phyloP scores from a whole-genome alignment of 2,797 vertebrate species.

The Enteromius thamalakanensis region DNA sequence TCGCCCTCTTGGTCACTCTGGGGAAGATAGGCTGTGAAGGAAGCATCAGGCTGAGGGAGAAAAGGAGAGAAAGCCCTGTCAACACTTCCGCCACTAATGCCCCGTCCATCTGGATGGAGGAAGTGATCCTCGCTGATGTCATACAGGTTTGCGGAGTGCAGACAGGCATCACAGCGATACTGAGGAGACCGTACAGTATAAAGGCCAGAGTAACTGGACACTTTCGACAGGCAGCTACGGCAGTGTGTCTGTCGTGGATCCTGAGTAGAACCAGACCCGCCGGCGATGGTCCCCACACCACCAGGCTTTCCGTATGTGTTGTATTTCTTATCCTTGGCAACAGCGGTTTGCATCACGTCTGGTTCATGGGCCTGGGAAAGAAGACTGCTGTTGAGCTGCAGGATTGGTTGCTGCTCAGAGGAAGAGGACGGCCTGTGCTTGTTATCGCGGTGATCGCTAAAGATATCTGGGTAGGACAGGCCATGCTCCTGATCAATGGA shows the following conservation, averaged over 20 bases:
- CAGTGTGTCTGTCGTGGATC: constrained; percentile 85
- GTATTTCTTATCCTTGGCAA: constrained; percentile 79
- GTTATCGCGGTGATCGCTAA: constrained; percentile 78
- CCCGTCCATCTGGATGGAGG: constrained; percentile 75
- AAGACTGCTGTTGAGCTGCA: constrained; percentile 84
- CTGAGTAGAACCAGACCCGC: constrained; percentile 56
- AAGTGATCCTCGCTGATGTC: constrained; percentile 97
- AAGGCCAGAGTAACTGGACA: constrained; percentile 88
- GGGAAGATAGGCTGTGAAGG: constrained; percentile 80
- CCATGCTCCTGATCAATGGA: constrained; percentile 85
- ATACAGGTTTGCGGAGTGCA: constrained; percentile 92
- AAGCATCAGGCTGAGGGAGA: constrained; percentile 63
- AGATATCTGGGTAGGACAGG: constrained; percentile 83
- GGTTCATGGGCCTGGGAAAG: constrained; percentile 73
- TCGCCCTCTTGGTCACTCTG: constrained; percentile 86
- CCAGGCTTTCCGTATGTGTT: constrained; percentile 78
- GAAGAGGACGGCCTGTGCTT: constrained; percentile 60
- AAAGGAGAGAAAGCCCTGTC: constrained; percentile 59
- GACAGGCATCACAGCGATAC: constrained; percentile 90
- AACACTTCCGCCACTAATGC: constrained; percentile 52
- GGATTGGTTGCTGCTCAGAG: constrained; percentile 58
- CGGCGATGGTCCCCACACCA: constrained; percentile 60
- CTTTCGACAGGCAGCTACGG: constrained; percentile 92
- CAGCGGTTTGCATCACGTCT: constrained; percentile 62
- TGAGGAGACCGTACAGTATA: constrained; percentile 90